Evolutionary conservation across 1,140 invertebrate genomes (phyloP), one percentile per base, ranked within the genome.

Genomic region (Littorina saxatilis): DNA sequence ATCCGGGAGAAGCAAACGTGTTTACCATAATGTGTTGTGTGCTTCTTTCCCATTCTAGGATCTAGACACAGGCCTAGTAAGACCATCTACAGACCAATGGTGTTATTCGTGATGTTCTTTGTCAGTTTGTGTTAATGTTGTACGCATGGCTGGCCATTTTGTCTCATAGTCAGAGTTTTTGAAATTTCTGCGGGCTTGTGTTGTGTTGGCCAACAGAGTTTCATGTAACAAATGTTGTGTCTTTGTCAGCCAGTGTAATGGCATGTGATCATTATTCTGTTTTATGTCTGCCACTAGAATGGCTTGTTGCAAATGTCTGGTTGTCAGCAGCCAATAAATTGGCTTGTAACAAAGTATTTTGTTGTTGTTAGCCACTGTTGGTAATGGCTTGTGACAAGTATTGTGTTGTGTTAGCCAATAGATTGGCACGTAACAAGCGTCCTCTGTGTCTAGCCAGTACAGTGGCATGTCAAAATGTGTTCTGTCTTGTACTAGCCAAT

Each of bases 41-140:
- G 32, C 23, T 68, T 68, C 35, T 68, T 68, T 68, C 35, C 50
- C 23, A 17, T 29, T 58, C 52, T 75, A 83, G 82, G 82, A 83
- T 72, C 58, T 55, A 29, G 82, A 83, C 78, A 83, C 82, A 13
- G 82, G 82, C 72, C n/a, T 63, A 83, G 82, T 83, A 77, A 83
- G 82, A 58, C n/a, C 35, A 17, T 0, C 32, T 39, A 5, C 66
- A 68, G 66, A 47, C 43, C n/a, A n/a, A 47, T 47, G 43, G 7
- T 47, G 43, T 17, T 47, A 47, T 47, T 47, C 17, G 7, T 47
- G 43, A 17, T 17, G 17, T 47, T 47, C 43, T 47, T 47, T 5
- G 43, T 47, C 17, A 5, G 43, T 47, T 47, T 47, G 43, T 47
- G 43, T 47, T 47, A 9, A 47, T 47, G 43, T 47, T 5, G 5